phyloP scores from a whole-genome alignment of 2,797 vertebrate genomes.

The Heterohyrax brucei region DNA sequence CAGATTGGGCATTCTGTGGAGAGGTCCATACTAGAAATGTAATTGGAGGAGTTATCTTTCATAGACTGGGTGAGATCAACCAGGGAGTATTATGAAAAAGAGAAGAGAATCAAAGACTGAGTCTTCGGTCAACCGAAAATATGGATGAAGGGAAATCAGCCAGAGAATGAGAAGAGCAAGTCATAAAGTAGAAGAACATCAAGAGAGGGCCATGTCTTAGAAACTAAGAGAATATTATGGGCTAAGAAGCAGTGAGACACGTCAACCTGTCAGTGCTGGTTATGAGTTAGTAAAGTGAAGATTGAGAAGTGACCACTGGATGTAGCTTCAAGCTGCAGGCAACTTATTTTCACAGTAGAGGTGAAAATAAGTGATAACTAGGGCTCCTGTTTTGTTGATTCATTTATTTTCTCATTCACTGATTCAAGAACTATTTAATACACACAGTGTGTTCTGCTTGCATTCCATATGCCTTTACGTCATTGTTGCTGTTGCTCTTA shows the following conservation, averaged over 20 bases:
- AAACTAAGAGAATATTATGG: neutral
- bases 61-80: neutral
- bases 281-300: neutral
- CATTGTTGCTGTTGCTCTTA: neutral
- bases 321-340: neutral
- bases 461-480: neutral
- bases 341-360: slow-evolving; percentile 20
- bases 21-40: neutral
- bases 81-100: neutral
- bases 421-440: slow-evolving; percentile 4
- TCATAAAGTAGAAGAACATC: neutral
- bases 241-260: neutral
- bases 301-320: neutral
- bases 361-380: neutral
- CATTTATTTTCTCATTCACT: slow-evolving; percentile 20
- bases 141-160: slow-evolving; percentile 8
- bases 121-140: neutral
- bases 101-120: neutral
- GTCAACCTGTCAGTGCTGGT: neutral
- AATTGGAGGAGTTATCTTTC: neutral
- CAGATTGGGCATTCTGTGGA: neutral
- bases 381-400: neutral
- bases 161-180: neutral
- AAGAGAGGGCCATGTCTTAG: neutral
- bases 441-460: neutral